Evolutionary conservation across 2,113 vertebrate species (phyloP).

Genomic region (Cranoglanis bouderius): DNA sequence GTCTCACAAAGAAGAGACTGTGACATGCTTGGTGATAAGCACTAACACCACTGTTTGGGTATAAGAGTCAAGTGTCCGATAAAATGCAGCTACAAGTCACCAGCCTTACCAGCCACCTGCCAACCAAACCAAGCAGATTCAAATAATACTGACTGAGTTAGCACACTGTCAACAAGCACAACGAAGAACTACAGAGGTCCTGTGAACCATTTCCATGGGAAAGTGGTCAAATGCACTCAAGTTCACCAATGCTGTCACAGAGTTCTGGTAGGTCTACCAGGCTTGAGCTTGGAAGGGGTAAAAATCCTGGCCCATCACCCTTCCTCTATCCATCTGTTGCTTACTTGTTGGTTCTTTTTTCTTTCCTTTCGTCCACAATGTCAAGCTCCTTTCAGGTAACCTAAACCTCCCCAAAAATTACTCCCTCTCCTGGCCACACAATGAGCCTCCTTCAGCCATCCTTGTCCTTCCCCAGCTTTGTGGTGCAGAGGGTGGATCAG

Average conservation of each 20-base stretch:
- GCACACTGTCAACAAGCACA: conserved; percentile 43
- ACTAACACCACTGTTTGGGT: conserved; percentile 40
- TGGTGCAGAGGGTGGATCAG: conserved; percentile 67
- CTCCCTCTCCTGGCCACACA: conserved; percentile 70
- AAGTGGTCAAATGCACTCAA: conserved; percentile 60
- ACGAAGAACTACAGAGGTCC: conserved; percentile 33
- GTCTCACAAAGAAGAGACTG: conserved; percentile 47
- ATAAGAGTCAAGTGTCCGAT: conserved; percentile 50
- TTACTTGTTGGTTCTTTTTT: conserved; percentile 64
- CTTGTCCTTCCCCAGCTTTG: conserved; percentile 60
- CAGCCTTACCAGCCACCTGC: conserved; percentile 45
- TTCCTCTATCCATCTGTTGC: conserved; percentile 49
- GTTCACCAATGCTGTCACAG: conserved; percentile 50
- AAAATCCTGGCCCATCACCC: conserved; percentile 60
- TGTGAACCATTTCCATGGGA: conserved; percentile 62
- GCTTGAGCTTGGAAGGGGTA: conserved; percentile 65
- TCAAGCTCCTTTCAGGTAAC: conserved; percentile 72
- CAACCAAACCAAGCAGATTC: conserved; percentile 40
- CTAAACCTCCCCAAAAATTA: conserved; percentile 68
- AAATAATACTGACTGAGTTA: conserved; percentile 47
- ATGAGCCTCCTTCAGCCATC: conserved; percentile 67
- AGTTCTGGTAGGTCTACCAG: conserved; percentile 61
- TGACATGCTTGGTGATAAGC: conserved; percentile 45
- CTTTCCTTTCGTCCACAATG: conserved; percentile 64
- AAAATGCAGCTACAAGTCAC: conserved; percentile 45